Evolutionary conservation across 2,797 vertebrate species (phyloP).

Genomic region (Malurus splendens): DNA sequence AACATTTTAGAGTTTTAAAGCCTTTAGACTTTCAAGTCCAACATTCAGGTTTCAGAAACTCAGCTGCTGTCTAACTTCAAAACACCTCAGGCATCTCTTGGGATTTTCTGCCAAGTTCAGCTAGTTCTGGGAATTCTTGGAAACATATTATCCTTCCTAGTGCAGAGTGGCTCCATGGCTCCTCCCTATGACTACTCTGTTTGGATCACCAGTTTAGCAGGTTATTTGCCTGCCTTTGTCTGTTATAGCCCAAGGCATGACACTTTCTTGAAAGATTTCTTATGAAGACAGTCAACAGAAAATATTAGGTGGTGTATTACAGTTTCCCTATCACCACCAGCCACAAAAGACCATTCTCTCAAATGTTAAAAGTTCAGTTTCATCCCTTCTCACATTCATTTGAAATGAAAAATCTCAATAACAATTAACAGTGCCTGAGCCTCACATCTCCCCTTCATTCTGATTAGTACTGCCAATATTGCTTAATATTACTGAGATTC

Average conservation of each 20-base stretch:
- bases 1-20: background rate
- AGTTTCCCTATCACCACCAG: background rate
- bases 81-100: background rate
- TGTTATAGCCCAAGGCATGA: background rate
- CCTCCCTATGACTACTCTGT: background rate
- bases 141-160: background rate
- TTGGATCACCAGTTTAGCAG: fast-evolving
- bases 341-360: background rate
- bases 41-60: background rate
- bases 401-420: background rate
- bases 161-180: background rate
- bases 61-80: background rate
- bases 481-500: background rate
- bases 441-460: background rate
- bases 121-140: background rate
- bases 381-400: background rate
- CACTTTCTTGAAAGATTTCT: background rate
- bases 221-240: background rate
- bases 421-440: background rate
- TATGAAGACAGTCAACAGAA: background rate
- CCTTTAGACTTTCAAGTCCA: background rate
- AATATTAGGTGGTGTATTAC: background rate
- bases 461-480: background rate
- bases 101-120: background rate
- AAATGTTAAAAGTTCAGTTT: background rate